Percentiles rank a stretch among this genome's conserved stretches.
Conservation (phyloP, 1,140 invertebrate genomes). For the Thaumetopoea pityocampa region DNA sequence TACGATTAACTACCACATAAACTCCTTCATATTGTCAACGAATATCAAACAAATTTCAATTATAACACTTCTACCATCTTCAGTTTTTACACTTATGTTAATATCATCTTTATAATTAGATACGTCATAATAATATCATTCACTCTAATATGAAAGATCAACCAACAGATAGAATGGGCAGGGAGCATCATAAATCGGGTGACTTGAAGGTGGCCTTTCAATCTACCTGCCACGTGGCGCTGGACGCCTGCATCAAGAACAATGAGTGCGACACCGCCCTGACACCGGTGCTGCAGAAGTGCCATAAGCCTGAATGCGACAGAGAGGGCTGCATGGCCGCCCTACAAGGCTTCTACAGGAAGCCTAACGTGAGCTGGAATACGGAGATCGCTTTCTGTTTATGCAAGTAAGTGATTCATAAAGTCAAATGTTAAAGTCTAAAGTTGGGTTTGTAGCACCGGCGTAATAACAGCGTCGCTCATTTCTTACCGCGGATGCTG, state of each 20-base stretch:
- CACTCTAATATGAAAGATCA: slow-evolving; percentile 31
- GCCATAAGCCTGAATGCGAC: slow-evolving; percentile 85
- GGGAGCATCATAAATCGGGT: slow-evolving; percentile 71
- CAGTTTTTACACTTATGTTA: too few species aligned
- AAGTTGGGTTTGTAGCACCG: too few species aligned
- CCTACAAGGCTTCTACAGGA: slow-evolving; percentile 89
- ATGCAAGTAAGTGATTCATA: slow-evolving; percentile 87
- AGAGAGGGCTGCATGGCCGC: slow-evolving; percentile 91
- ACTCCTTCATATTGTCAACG: too few species aligned
- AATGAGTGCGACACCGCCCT: slow-evolving; percentile 84
- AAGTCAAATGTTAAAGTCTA: too few species aligned
- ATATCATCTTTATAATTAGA: neutral
- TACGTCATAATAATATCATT: slow-evolving; percentile 26
- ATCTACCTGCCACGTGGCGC: slow-evolving; percentile 86
- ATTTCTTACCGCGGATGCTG: too few species aligned
- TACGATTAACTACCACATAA: too few species aligned
- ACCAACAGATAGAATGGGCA: slow-evolving; percentile 71
- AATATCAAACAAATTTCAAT: too few species aligned
- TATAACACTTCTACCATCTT: too few species aligned
- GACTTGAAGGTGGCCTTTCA: slow-evolving; percentile 76
- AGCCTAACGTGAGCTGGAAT: slow-evolving; percentile 85
- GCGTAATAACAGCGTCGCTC: too few species aligned
- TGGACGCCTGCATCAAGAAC: slow-evolving; percentile 86
- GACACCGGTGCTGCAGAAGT: slow-evolving; percentile 87
- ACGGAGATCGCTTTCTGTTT: slow-evolving; percentile 93